A percentile compares a stretch with the other conserved stretches of the same genome.
phyloP scores from a whole-genome alignment of 92 coral and sea anemone species.

The Porites rus region DNA sequence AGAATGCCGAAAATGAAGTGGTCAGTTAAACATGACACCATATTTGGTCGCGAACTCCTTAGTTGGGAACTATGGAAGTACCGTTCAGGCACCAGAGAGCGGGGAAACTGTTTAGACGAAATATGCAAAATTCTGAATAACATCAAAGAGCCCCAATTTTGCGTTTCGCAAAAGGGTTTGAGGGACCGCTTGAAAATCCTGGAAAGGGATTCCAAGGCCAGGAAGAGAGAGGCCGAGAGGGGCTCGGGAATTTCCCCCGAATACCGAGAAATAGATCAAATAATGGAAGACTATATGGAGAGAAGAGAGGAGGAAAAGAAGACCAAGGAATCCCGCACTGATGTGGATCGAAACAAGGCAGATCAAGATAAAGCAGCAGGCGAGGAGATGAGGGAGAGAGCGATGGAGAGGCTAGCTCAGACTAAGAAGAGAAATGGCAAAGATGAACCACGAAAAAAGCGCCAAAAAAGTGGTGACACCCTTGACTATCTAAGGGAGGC shows the following conservation, averaged over 20 bases:
- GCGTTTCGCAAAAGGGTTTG: conserved; percentile 25
- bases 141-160: conserved; percentile 37
- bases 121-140: conserved; percentile 46
- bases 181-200: conserved; percentile 6
- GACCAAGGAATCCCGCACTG: no score
- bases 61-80: no score
- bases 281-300: not conserved
- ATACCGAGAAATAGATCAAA: conserved; percentile 28
- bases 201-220: conserved; percentile 46
- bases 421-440: no score
- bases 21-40: conserved; percentile 8
- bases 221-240: conserved; percentile 27
- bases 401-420: no score
- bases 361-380: no score
- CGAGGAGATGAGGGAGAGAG: no score
- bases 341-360: not conserved
- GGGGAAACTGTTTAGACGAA: conserved; percentile 55
- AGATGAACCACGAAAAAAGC: no score
- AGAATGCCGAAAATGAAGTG: conserved; percentile 7
- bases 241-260: conserved; percentile 42
- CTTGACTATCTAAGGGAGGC: no score
- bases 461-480: no score
- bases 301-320: not conserved
- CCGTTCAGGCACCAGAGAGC: conserved; percentile 23
- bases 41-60: no score